phyloP scores from a whole-genome alignment of 2,888 invertebrate genomes.

The Cenopis cana region DNA sequence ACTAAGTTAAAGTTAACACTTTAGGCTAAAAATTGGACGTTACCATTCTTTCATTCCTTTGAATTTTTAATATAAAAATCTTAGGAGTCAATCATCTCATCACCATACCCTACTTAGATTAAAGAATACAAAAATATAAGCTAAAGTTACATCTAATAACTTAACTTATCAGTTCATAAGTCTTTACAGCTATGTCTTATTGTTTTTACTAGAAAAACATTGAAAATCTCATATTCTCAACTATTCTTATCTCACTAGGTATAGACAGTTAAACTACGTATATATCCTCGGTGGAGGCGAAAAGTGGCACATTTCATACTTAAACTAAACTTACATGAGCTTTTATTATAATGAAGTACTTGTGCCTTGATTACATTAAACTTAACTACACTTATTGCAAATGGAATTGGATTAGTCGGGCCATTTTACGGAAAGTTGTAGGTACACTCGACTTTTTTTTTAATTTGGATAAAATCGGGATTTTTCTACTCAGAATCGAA shows the following conservation, averaged over 20 bases:
- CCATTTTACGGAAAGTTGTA: too few species aligned
- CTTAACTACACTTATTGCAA: slow-evolving; percentile 46
- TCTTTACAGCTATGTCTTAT: slow-evolving; percentile 53
- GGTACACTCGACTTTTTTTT: too few species aligned
- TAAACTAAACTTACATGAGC: slow-evolving; percentile 55
- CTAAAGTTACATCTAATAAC: slow-evolving; percentile 59
- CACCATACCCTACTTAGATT: slow-evolving; percentile 55
- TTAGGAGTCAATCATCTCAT: slow-evolving; percentile 65
- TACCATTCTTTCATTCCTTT: slow-evolving; percentile 73
- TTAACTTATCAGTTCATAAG: slow-evolving; percentile 80
- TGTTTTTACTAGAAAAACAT: slow-evolving; percentile 54
- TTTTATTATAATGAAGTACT: slow-evolving; percentile 68
- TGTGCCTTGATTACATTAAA: slow-evolving; percentile 65
- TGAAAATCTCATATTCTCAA: slow-evolving; percentile 59
- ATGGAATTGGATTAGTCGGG: too few species aligned
- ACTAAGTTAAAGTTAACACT: slow-evolving; percentile 69
- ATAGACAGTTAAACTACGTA: slow-evolving; percentile 10
- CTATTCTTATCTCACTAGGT: not conserved
- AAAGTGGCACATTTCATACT: slow-evolving; percentile 52
- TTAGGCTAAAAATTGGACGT: slow-evolving; percentile 73
- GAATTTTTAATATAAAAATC: slow-evolving; percentile 85
- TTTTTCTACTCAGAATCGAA: too few species aligned
- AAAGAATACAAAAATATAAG: slow-evolving; percentile 67
- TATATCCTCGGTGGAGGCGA: slow-evolving; percentile 8
- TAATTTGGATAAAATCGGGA: too few species aligned